A percentile compares a stretch with the other conserved stretches of the same genome.
Conservation (phyloP, 2,888 invertebrate species). For the Agrochola lota region DNA sequence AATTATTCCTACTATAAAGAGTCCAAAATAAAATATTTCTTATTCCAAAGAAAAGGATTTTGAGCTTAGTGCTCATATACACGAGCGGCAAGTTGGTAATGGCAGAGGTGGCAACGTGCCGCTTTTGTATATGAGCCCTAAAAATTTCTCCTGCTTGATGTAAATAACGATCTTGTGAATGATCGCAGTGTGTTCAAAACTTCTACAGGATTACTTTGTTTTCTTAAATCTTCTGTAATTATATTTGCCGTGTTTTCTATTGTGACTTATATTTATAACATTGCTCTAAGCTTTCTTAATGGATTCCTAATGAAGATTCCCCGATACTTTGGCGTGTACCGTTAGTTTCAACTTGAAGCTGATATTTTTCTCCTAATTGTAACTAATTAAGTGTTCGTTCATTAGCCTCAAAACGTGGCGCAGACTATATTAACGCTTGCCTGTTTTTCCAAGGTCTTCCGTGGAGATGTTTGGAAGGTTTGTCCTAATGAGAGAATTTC, state of each 20-base stretch:
- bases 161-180: background rate
- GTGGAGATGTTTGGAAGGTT: slow-evolving; percentile 92
- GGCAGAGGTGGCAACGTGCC: background rate
- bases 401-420: slow-evolving; percentile 85
- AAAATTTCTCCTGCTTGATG: background rate
- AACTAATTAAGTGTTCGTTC: slow-evolving; percentile 75
- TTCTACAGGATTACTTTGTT: background rate
- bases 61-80: background rate
- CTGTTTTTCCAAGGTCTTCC: slow-evolving; percentile 91
- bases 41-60: background rate
- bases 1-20: background rate
- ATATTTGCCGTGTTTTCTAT: slow-evolving; percentile 21
- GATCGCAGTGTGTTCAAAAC: slow-evolving; percentile 3
- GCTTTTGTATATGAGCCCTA: background rate
- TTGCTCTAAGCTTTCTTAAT: slow-evolving; percentile 44
- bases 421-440: slow-evolving; percentile 86
- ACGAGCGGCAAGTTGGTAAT: background rate
- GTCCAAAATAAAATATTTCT: background rate
- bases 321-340: slow-evolving; percentile 38
- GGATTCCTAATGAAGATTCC: slow-evolving; percentile 45
- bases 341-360: slow-evolving; percentile 58
- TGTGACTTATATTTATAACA: slow-evolving; percentile 29
- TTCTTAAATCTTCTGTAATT: background rate
- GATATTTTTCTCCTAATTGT: slow-evolving; percentile 64
- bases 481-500: slow-evolving; percentile 88